phyloP scores from a whole-genome alignment of 2,888 invertebrate genomes.

The Exocentrus adspersus region DNA sequence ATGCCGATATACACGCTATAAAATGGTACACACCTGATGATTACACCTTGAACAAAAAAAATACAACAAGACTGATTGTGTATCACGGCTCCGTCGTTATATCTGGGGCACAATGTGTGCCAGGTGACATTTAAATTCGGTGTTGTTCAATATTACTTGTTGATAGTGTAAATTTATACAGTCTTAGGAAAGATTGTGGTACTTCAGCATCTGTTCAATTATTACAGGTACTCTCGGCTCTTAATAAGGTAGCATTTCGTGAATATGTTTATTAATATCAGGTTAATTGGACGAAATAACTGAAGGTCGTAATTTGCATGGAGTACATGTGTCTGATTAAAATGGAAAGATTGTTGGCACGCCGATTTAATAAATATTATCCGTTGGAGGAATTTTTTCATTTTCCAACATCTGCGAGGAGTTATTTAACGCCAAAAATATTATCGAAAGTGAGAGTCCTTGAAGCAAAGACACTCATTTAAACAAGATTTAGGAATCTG shows the following conservation, averaged over 20 bases:
- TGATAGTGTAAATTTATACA: slow-evolving; percentile 7
- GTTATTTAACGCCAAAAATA: neutral
- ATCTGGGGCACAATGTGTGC: slow-evolving; percentile 25
- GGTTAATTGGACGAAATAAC: neutral
- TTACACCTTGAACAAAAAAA: neutral
- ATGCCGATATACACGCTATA: neutral
- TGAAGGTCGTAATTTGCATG: too few species aligned
- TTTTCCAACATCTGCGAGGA: neutral
- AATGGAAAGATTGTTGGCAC: neutral
- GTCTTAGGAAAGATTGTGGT: slow-evolving; percentile 16
- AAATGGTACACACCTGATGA: neutral
- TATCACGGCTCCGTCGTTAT: slow-evolving; percentile 14
- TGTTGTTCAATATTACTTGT: neutral
- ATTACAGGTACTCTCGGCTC: neutral
- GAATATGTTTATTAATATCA: neutral
- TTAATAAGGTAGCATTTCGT: neutral
- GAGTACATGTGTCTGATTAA: too few species aligned
- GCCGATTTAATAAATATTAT: neutral
- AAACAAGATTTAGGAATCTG: neutral
- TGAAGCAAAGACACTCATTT: neutral
- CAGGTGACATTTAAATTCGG: slow-evolving; percentile 21
- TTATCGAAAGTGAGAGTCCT: neutral
- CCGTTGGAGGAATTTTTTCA: neutral
- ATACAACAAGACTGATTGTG: neutral
- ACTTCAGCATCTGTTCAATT: slow-evolving; percentile 27